phyloP scores from a whole-genome alignment of 2,797 vertebrate species.

The Poeciliopsis infans region DNA sequence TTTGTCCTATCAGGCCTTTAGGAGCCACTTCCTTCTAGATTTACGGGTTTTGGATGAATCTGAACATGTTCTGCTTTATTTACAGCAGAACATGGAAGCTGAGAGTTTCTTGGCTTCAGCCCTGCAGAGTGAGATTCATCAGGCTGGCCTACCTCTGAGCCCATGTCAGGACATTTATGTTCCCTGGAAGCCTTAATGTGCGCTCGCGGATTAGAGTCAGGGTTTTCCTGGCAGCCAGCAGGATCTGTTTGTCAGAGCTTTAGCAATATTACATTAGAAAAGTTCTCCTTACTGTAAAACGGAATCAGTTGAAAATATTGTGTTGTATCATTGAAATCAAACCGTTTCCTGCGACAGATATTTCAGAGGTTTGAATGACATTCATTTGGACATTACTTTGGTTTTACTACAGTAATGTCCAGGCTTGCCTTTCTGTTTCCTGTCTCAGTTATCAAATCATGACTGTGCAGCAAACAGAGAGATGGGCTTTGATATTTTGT shows the following conservation, averaged over 20 bases:
- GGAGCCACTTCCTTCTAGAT: background rate
- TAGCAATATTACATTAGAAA: background rate
- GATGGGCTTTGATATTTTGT: background rate
- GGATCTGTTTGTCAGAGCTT: background rate
- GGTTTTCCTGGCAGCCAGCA: background rate
- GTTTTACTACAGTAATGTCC: background rate
- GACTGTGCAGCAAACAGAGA: background rate
- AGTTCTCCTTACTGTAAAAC: background rate
- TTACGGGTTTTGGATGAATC: background rate
- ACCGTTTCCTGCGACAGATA: background rate
- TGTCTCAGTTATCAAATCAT: background rate
- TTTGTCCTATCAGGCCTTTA: slow-evolving; percentile 2
- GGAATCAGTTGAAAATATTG: background rate
- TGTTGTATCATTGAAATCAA: background rate
- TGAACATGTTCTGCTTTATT: slow-evolving; percentile 1
- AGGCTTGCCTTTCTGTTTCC: background rate
- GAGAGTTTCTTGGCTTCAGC: background rate
- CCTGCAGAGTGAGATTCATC: background rate
- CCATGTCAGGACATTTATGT: slow-evolving; percentile 8
- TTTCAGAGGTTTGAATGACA: background rate
- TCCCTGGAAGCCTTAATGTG: slow-evolving; percentile 18
- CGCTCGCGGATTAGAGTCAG: background rate
- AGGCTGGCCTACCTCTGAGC: background rate
- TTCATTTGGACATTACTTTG: background rate
- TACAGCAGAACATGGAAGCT: background rate